phyloP scores from a whole-genome alignment of 2,888 invertebrate genomes.

The Perdita meconis region DNA sequence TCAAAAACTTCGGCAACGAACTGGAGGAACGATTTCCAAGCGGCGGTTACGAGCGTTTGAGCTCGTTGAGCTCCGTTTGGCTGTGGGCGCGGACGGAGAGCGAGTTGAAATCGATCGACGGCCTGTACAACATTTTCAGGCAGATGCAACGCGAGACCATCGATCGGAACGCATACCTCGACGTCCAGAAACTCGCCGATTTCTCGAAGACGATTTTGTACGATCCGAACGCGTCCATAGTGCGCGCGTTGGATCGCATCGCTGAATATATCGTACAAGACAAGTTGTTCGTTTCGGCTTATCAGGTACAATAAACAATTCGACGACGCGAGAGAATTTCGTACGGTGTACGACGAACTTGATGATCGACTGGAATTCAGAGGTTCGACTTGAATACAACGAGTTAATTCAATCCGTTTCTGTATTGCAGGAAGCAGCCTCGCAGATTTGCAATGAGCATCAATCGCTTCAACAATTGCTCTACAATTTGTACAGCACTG shows the following conservation, averaged over 20 bases:
- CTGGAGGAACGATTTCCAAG: conserved; percentile 82
- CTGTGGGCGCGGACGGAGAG: conserved; percentile 88
- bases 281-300: conserved; percentile 88
- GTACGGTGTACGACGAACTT: no score
- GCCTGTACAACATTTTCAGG: conserved; percentile 88
- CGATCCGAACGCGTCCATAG: conserved; percentile 87
- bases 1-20: conserved; percentile 86
- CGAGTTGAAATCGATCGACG: conserved; percentile 87
- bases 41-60: conserved; percentile 66
- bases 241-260: conserved; percentile 86
- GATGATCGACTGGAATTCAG: neutral
- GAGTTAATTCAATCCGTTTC: conserved; percentile 6
- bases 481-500: conserved; percentile 92
- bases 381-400: neutral
- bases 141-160: conserved; percentile 85
- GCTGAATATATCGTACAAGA: conserved; percentile 87
- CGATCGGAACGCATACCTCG: conserved; percentile 80
- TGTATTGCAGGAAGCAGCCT: conserved; percentile 87
- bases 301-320: conserved; percentile 88
- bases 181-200: conserved; percentile 87
- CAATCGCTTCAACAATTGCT: conserved; percentile 93
- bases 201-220: conserved; percentile 88
- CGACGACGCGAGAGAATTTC: no score
- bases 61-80: conserved; percentile 85
- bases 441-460: conserved; percentile 89